phyloP scores from a whole-genome alignment of 2,888 invertebrate genomes.

The Criorhina ranunculi region DNA sequence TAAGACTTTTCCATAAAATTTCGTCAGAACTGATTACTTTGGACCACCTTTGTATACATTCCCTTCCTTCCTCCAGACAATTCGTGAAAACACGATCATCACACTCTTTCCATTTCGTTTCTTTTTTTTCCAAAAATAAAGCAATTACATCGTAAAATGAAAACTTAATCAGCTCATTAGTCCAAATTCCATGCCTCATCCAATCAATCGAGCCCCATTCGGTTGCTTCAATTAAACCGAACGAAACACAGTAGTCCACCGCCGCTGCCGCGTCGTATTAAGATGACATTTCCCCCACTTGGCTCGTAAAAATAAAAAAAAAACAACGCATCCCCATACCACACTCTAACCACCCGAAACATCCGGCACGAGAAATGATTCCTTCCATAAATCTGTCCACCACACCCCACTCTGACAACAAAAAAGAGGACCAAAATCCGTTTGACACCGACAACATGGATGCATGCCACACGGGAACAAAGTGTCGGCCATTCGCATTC shows the following conservation, averaged over 20 bases:
- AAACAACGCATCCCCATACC: conserved; percentile 23
- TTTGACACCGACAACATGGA: conserved; percentile 57
- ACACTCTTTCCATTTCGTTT: background rate
- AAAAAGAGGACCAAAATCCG: conserved; percentile 28
- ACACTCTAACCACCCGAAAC: conserved; percentile 60
- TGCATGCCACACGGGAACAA: conserved; percentile 60
- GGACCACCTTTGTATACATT: no score
- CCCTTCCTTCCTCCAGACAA: background rate
- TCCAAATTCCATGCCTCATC: conserved; percentile 58
- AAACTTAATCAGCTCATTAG: conserved; percentile 74
- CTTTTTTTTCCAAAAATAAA: conserved; percentile 48
- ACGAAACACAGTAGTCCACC: conserved; percentile 27
- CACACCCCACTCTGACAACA: background rate
- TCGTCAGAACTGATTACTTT: no score
- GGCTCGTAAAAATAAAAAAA: conserved; percentile 40
- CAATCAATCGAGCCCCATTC: conserved; percentile 65
- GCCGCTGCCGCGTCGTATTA: conserved; percentile 26
- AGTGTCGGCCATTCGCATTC: conserved; percentile 52
- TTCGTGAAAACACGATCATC: background rate
- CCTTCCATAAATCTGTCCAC: conserved; percentile 66
- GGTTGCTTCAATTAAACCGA: conserved; percentile 66
- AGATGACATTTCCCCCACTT: conserved; percentile 59
- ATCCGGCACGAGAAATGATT: conserved; percentile 69
- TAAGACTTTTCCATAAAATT: no score
- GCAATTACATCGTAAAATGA: conserved; percentile 57